Percentiles rank a stretch among this genome's conserved stretches.
These are phyloP conservation scores for Myanophis thanlyinensis DNA, from an alignment of 2,113 vertebrate species.

Conservation along the genomic window DNA sequence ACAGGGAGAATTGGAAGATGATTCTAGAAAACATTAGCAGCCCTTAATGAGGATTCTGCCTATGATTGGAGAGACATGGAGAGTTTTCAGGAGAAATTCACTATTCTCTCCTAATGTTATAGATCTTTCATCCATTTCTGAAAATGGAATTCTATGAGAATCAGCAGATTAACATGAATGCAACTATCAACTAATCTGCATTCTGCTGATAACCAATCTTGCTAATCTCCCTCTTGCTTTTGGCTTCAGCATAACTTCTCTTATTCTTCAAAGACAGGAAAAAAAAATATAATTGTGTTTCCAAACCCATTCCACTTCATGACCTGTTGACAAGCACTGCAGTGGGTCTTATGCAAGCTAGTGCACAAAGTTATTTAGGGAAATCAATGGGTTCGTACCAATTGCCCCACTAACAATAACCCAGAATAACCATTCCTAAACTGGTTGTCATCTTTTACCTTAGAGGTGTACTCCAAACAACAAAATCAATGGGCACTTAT, in stretches of 20 bases:
- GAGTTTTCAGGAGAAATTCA: not conserved
- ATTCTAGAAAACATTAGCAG: not conserved
- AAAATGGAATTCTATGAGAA: not conserved
- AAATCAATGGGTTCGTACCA: not conserved
- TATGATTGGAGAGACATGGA: not conserved
- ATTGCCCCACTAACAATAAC: not conserved
- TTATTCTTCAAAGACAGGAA: not conserved
- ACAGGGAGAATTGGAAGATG: not conserved
- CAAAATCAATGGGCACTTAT: not conserved
- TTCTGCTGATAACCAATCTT: not conserved
- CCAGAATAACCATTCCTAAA: not conserved
- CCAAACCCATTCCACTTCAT: not conserved
- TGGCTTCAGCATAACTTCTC: not conserved
- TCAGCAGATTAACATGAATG: not conserved
- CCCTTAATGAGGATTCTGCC: not conserved
- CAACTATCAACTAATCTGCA: not conserved
- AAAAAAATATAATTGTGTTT: not conserved
- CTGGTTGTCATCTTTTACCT: not conserved
- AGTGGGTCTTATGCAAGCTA: not conserved
- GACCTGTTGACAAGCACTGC: not conserved
- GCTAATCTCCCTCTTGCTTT: not conserved
- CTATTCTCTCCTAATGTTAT: not conserved
- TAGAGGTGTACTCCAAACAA: not conserved
- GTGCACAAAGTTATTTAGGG: not conserved
- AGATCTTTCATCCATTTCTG: not conserved